phyloP scores from a whole-genome alignment of 1,140 invertebrate genomes.

The Drosophila serrata region DNA sequence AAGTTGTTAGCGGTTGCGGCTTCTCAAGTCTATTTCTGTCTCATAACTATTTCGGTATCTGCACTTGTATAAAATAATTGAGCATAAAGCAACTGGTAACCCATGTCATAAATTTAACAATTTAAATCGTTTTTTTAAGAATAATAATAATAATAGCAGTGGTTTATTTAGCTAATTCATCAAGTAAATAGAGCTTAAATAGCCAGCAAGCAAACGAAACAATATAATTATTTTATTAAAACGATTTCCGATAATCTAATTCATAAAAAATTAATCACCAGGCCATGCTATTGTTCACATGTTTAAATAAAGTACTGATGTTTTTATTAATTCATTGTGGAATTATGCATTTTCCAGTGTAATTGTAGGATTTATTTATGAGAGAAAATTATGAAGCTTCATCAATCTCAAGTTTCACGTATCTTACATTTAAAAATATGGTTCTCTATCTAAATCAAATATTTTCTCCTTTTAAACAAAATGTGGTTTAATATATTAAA shows the following conservation, averaged over 20 bases:
- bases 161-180: background rate
- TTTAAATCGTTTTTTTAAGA: background rate
- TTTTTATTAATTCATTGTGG: background rate
- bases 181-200: background rate
- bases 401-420: background rate
- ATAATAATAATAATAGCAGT: background rate
- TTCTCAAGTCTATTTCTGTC: slow-evolving; percentile 1
- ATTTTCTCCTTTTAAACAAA: too few species aligned
- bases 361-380: background rate
- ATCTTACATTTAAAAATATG: background rate
- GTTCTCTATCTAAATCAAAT: background rate
- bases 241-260: too few species aligned
- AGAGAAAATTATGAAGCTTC: background rate
- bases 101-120: background rate
- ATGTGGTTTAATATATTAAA: too few species aligned
- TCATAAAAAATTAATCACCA: too few species aligned
- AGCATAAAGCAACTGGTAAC: background rate
- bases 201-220: background rate
- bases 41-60: background rate
- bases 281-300: too few species aligned
- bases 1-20: slow-evolving; percentile 18
- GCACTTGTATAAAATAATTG: background rate
- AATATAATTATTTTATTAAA: background rate
- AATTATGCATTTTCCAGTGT: background rate
- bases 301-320: too few species aligned